These are phyloP conservation scores for Pelobates cultripes DNA, from an alignment of 2,797 vertebrate genomes.

Conservation along the genomic window DNA sequence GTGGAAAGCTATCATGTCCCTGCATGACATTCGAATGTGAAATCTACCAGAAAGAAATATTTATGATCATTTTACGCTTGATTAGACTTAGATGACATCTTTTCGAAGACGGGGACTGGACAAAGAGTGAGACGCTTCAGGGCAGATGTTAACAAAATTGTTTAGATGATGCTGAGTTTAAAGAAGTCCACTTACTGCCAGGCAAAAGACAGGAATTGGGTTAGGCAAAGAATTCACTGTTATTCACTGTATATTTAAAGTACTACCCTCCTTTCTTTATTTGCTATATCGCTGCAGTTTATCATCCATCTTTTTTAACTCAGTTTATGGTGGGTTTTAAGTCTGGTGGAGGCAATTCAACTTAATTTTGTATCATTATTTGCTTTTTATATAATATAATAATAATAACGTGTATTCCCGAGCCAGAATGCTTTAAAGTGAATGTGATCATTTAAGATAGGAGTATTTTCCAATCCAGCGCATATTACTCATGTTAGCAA, in stretches of 20 bases:
- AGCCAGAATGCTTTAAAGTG: no score
- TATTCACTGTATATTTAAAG: conserved; percentile 63
- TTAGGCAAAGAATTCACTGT: conserved; percentile 70
- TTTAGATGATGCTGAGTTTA: conserved; percentile 77
- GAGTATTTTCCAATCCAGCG: no score
- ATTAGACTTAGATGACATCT: conserved; percentile 97
- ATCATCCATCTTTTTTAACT: no score
- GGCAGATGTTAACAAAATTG: conserved; percentile 90
- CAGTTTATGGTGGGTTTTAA: no score
- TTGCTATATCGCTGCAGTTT: no score
- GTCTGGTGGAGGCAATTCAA: no score
- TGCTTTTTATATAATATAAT: no score
- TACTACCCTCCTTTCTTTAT: not conserved
- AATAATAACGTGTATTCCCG: no score
- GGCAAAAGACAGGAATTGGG: conserved; percentile 77
- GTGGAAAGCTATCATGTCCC: conserved; percentile 89
- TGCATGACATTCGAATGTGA: conserved; percentile 96
- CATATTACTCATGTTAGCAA: no score
- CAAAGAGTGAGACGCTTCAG: conserved; percentile 82
- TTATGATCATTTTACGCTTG: conserved; percentile 99
- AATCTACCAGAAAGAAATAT: conserved; percentile 99
- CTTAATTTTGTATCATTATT: no score
- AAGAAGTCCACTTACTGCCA: conserved; percentile 77
- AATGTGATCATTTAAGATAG: no score
- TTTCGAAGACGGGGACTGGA: conserved; percentile 90